Percentiles rank a stretch among this genome's conserved stretches.
Evolutionary conservation across 2,797 vertebrate genomes (phyloP).

Genomic region (Characodon lateralis): DNA sequence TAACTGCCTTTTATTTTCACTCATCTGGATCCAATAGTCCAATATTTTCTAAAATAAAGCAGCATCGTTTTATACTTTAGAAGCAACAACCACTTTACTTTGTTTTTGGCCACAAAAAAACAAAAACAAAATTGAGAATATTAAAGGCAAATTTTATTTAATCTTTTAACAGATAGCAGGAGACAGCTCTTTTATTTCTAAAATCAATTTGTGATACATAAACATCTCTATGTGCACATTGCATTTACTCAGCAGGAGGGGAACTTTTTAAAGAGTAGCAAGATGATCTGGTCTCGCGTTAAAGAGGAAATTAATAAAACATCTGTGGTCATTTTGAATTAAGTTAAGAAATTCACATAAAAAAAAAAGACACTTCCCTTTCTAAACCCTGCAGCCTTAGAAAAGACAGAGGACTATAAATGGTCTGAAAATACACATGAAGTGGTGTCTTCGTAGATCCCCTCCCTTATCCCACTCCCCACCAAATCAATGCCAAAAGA

Average conservation of each 20-base stretch:
- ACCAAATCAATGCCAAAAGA: slow-evolving; percentile 50
- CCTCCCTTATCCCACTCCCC: not conserved
- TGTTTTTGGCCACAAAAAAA: not conserved
- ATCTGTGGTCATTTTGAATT: slow-evolving; percentile 51
- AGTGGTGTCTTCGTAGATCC: slow-evolving; percentile 44
- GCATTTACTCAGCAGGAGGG: slow-evolving; percentile 75
- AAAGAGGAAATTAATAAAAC: slow-evolving; percentile 59
- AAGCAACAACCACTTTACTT: too few species aligned
- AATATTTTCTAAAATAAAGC: too few species aligned
- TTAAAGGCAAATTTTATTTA: slow-evolving; percentile 83
- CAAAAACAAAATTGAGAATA: slow-evolving; percentile 6
- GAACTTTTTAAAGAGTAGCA: slow-evolving; percentile 58
- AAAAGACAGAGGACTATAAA: slow-evolving; percentile 64
- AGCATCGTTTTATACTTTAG: too few species aligned
- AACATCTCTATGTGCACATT: slow-evolving; percentile 79
- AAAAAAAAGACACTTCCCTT: slow-evolving; percentile 67
- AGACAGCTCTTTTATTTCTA: slow-evolving; percentile 68
- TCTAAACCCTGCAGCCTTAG: slow-evolving; percentile 62
- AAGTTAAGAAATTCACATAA: slow-evolving; percentile 76
- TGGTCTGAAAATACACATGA: slow-evolving; percentile 67
- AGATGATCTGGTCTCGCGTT: slow-evolving; percentile 49
- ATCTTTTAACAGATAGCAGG: slow-evolving; percentile 76
- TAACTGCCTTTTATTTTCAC: too few species aligned
- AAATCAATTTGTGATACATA: slow-evolving; percentile 77
- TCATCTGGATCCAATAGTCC: too few species aligned